These are phyloP conservation scores for Tinea pellionella DNA, from an alignment of 2,888 invertebrate genomes.

Conservation along the genomic window DNA sequence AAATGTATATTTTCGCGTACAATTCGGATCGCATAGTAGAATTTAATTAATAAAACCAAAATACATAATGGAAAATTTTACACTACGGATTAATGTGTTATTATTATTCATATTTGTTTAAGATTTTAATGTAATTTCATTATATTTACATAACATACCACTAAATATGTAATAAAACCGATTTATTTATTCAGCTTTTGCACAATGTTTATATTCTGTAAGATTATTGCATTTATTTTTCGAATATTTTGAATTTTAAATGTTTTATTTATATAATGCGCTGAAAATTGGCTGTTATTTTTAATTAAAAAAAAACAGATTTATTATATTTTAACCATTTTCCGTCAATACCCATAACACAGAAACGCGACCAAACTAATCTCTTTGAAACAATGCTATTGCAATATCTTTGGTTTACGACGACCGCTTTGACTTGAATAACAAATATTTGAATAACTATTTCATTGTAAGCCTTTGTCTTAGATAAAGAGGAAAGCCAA, in stretches of 20 bases:
- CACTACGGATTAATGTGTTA: neutral
- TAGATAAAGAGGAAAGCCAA: neutral
- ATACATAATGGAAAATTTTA: too few species aligned
- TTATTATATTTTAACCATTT: neutral
- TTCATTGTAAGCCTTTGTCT: constrained; percentile 49
- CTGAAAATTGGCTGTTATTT: too few species aligned
- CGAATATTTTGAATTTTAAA: too few species aligned
- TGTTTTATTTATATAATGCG: too few species aligned
- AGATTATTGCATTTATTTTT: too few species aligned
- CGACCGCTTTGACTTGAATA: constrained; percentile 41
- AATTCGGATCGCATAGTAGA: too few species aligned
- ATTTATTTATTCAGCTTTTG: neutral
- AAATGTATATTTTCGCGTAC: too few species aligned
- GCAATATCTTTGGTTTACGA: constrained; percentile 63
- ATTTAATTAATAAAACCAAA: too few species aligned
- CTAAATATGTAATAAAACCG: neutral
- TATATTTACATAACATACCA: neutral
- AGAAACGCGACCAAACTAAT: constrained; percentile 52
- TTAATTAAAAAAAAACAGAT: too few species aligned
- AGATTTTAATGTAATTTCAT: neutral
- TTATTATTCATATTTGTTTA: neutral
- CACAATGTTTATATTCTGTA: neutral
- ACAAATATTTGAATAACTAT: constrained; percentile 59
- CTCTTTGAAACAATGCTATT: constrained; percentile 58
- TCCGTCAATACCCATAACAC: constrained; percentile 25